phyloP scores from a whole-genome alignment of 1,140 invertebrate species.

The Hycleus cichorii region DNA sequence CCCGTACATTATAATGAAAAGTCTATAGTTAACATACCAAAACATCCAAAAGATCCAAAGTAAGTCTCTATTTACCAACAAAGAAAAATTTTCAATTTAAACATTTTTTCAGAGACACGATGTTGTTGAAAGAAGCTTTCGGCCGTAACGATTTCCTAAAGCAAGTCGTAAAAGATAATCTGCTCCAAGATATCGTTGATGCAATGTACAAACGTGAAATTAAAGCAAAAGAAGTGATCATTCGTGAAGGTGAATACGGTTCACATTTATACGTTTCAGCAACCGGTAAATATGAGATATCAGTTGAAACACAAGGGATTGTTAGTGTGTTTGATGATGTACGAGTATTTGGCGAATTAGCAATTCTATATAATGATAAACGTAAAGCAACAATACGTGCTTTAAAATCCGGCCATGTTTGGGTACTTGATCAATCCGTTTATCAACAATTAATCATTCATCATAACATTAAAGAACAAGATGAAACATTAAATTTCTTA shows the following conservation, averaged over 20 bases:
- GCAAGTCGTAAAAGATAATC: conserved; percentile 20
- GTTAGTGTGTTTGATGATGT: conserved; percentile 6
- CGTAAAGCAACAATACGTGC: conserved; percentile 25
- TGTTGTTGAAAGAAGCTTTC: conserved; percentile 23
- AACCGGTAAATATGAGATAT: conserved; percentile 20
- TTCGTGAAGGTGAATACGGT: conserved; percentile 22
- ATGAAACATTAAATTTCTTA: conserved; percentile 80
- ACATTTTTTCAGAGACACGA: conserved; percentile 24
- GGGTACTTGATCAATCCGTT: conserved; percentile 77
- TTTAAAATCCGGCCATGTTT: conserved; percentile 58
- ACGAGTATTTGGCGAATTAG: conserved; percentile 30
- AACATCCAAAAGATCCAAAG: too few species aligned
- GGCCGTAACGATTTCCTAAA: conserved; percentile 28
- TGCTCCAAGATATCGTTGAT: conserved; percentile 23
- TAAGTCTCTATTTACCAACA: too few species aligned
- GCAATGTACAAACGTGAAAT: conserved; percentile 21
- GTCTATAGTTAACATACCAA: too few species aligned
- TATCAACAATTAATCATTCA: conserved; percentile 87
- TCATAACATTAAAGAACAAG: conserved; percentile 67
- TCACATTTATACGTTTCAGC: conserved; percentile 22
- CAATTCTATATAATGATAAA: conserved; percentile 31
- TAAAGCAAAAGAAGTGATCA: conserved; percentile 17
- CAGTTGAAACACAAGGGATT: conserved; percentile 17
- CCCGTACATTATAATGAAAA: too few species aligned
- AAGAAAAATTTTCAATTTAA: too few species aligned